Percentiles rank a stretch among this genome's conserved stretches.
Conservation (phyloP, 2,888 invertebrate genomes). For the Eristalinus aeneus region DNA sequence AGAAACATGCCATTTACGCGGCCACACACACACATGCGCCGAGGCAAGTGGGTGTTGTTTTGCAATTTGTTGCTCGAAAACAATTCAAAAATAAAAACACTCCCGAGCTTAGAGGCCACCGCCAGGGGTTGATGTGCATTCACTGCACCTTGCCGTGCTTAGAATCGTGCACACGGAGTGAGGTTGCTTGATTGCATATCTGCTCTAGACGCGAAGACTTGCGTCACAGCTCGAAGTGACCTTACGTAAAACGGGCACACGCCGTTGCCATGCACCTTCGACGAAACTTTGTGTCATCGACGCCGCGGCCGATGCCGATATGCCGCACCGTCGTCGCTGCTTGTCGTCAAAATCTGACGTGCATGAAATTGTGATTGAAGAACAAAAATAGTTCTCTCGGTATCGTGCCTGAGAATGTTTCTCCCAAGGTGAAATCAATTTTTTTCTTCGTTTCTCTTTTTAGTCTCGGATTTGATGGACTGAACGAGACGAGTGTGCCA, state of each 20-base stretch:
- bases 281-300: slow-evolving; percentile 38
- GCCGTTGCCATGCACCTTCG: slow-evolving; percentile 47
- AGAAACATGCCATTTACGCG: slow-evolving; percentile 1
- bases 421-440: slow-evolving; percentile 61
- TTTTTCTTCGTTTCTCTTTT: slow-evolving; percentile 41
- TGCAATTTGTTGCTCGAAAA: slow-evolving; percentile 18
- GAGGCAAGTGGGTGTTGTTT: slow-evolving; percentile 48
- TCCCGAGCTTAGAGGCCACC: neutral
- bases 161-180: slow-evolving; percentile 40
- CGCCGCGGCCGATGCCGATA: slow-evolving; percentile 8
- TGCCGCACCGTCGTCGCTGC: neutral
- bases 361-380: slow-evolving; percentile 39
- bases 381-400: slow-evolving; percentile 57
- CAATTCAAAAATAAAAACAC: slow-evolving; percentile 49
- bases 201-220: slow-evolving; percentile 53
- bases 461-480: slow-evolving; percentile 1
- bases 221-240: slow-evolving; percentile 50
- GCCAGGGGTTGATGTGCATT: slow-evolving; percentile 45
- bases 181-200: slow-evolving; percentile 30
- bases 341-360: slow-evolving; percentile 18
- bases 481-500: slow-evolving; percentile 2
- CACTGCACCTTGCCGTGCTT: slow-evolving; percentile 34
- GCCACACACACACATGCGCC: neutral
- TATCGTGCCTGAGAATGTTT: slow-evolving; percentile 27
- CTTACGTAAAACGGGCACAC: slow-evolving; percentile 39